These are phyloP conservation scores for Schrankia costaestrigalis DNA, from an alignment of 2,888 invertebrate species.

Conservation along the genomic window DNA sequence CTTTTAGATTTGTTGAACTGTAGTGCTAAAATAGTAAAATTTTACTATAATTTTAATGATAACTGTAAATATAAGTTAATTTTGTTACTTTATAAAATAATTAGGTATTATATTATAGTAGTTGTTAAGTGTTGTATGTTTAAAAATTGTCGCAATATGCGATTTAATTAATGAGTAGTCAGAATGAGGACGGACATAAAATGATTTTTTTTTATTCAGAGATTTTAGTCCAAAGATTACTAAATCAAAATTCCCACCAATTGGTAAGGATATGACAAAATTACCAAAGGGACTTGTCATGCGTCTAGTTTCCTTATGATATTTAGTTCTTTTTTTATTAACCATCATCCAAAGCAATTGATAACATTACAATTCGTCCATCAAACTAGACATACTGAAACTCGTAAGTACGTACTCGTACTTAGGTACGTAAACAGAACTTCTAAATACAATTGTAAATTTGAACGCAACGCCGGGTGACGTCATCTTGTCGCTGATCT, in stretches of 20 bases:
- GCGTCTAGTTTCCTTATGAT: constrained; percentile 34
- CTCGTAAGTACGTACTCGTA: too few species aligned
- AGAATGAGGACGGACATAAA: constrained; percentile 70
- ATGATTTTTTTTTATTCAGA: constrained; percentile 55
- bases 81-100: constrained; percentile 79
- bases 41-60: constrained; percentile 75
- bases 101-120: constrained; percentile 79
- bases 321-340: constrained; percentile 22
- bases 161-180: constrained; percentile 73
- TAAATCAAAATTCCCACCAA: constrained; percentile 73
- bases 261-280: constrained; percentile 62
- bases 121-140: constrained; percentile 79
- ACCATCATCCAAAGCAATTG: constrained; percentile 19
- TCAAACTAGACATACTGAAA: constrained; percentile 27
- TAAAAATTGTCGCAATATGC: constrained; percentile 79
- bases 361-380: constrained; percentile 23
- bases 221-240: constrained; percentile 73
- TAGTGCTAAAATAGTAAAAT: constrained; percentile 75
- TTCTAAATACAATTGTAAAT: constrained; percentile 27
- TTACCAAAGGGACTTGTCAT: constrained; percentile 60
- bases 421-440: constrained; percentile 18
- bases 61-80: constrained; percentile 81
- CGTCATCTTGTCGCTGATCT: constrained; percentile 76
- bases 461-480: constrained; percentile 61
- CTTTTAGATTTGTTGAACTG: too few species aligned